phyloP scores from a whole-genome alignment of 1,140 invertebrate species.

The Lepidotrigona ventralis region DNA sequence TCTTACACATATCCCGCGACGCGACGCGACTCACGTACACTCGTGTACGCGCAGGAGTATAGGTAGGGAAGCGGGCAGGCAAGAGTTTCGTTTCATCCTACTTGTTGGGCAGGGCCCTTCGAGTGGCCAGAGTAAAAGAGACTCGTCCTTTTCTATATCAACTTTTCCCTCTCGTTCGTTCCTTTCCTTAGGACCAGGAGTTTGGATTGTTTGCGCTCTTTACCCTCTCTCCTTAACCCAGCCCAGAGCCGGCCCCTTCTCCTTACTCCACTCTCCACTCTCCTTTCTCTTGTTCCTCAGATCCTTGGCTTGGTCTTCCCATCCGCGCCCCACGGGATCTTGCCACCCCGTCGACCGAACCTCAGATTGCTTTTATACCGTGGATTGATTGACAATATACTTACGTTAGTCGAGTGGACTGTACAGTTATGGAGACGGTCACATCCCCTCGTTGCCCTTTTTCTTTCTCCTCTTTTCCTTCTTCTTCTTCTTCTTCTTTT shows the following conservation, averaged over 20 bases:
- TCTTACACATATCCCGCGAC: constrained; percentile 7
- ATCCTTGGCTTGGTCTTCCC: constrained; percentile 39
- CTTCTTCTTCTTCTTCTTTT: constrained; percentile 38
- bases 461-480: constrained; percentile 54
- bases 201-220: constrained; percentile 48
- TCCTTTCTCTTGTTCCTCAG: constrained; percentile 46
- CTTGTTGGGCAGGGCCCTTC: constrained; percentile 57
- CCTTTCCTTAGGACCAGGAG: neutral
- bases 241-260: constrained; percentile 29
- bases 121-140: constrained; percentile 57
- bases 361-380: constrained; percentile 80
- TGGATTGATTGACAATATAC: constrained; percentile 81
- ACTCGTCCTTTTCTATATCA: constrained; percentile 62
- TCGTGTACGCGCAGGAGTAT: neutral
- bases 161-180: constrained; percentile 47
- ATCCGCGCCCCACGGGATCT: constrained; percentile 75
- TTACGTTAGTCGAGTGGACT: constrained; percentile 75
- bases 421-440: constrained; percentile 72
- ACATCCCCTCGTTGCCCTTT: constrained; percentile 46
- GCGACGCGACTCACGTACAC: neutral
- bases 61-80: constrained; percentile 17
- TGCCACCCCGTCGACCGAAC: constrained; percentile 76
- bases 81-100: constrained; percentile 62
- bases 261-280: constrained; percentile 46
- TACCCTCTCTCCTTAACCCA: neutral